phyloP scores from a whole-genome alignment of 2,888 invertebrate genomes.

The Seira musarum region DNA sequence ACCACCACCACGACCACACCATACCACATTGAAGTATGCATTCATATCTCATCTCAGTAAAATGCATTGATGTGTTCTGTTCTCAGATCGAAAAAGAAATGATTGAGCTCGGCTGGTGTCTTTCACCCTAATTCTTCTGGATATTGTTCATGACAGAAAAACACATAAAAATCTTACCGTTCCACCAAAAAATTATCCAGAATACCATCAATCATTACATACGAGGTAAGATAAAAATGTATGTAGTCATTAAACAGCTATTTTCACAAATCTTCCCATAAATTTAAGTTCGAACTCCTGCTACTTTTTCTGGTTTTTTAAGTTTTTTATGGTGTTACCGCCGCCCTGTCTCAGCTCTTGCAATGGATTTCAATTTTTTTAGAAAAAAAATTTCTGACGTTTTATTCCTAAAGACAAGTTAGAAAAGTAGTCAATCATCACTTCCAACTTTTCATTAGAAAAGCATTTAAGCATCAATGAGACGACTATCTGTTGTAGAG shows the following conservation, averaged over 20 bases:
- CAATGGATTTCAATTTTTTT: background rate
- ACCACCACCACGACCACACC: too few species aligned
- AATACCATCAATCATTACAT: too few species aligned
- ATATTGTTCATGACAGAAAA: constrained; percentile 58
- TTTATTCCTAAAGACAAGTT: constrained; percentile 41
- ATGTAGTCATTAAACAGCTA: too few species aligned
- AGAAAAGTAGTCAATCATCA: constrained; percentile 45
- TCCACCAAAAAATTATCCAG: constrained; percentile 50
- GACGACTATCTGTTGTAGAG: constrained; percentile 2
- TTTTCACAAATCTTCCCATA: too few species aligned
- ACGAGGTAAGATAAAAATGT: too few species aligned
- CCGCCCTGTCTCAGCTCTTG: too few species aligned
- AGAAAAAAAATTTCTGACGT: constrained; percentile 12
- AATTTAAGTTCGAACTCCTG: too few species aligned
- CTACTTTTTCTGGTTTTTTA: too few species aligned
- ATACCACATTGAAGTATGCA: too few species aligned
- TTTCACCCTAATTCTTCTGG: constrained; percentile 54
- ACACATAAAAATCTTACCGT: constrained; percentile 52
- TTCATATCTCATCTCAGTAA: too few species aligned
- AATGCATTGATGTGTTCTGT: too few species aligned
- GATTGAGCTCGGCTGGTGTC: constrained; percentile 52
- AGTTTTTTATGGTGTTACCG: too few species aligned
- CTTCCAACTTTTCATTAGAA: constrained; percentile 48
- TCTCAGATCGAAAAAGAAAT: constrained; percentile 51
- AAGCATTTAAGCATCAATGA: constrained; percentile 24